Evolutionary conservation across 2,888 invertebrate species (phyloP).

Genomic region (Chorisops tibialis): DNA sequence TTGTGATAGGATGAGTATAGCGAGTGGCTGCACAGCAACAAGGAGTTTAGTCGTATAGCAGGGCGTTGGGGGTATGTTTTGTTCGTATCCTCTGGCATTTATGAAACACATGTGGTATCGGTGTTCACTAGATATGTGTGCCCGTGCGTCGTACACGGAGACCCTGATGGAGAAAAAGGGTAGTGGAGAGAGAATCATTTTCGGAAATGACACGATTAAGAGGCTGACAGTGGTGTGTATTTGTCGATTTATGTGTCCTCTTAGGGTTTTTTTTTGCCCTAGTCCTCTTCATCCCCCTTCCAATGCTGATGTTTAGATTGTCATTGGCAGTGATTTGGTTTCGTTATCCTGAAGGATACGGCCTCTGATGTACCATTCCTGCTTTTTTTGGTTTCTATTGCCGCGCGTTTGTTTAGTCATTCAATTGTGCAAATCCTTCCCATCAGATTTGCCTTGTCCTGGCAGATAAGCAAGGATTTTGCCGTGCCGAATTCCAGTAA

Average conservation of each 20-base stretch:
- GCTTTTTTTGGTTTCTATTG: background rate
- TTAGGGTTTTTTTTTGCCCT: background rate
- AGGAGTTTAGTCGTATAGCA: background rate
- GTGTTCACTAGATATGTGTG: conserved; percentile 7
- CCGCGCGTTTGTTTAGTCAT: conserved; percentile 27
- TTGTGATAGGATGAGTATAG: conserved; percentile 15
- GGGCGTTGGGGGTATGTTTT: background rate
- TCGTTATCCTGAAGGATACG: conserved; percentile 24
- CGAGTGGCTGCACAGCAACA: background rate
- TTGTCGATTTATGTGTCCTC: background rate
- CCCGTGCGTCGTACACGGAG: background rate
- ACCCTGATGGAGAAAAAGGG: background rate
- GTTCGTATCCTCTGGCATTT: conserved; percentile 27
- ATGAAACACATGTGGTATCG: conserved; percentile 4
- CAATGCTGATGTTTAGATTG: conserved; percentile 33
- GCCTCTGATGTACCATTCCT: background rate
- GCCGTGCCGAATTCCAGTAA: too few relatives aligned
- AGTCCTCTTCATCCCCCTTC: too few relatives aligned
- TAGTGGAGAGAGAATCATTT: conserved; percentile 15
- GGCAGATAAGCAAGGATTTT: conserved; percentile 8
- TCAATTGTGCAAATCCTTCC: conserved; percentile 31
- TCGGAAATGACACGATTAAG: conserved; percentile 34
- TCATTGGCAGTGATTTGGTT: conserved; percentile 34
- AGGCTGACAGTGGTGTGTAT: conserved; percentile 30
- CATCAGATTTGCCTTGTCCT: conserved; percentile 18